Evolutionary conservation across 2,888 invertebrate species (phyloP).

Genomic region (Bembecia ichneumoniformis): DNA sequence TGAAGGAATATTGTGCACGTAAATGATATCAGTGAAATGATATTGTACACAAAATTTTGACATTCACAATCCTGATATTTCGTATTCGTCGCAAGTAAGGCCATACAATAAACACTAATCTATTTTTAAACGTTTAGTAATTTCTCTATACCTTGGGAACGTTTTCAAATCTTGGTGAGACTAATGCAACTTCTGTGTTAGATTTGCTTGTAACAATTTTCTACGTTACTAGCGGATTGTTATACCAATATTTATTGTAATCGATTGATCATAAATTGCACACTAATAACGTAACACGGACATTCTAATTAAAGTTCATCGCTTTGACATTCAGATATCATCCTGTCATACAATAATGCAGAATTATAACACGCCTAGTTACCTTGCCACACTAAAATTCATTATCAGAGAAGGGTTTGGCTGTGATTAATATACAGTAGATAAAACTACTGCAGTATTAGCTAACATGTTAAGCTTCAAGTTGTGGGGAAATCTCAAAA

Average conservation of each 20-base stretch:
- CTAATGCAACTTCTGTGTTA: conserved; percentile 57
- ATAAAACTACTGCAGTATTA: conserved; percentile 56
- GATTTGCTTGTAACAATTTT: conserved; percentile 59
- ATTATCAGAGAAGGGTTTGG: conserved; percentile 67
- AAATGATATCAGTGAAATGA: conserved; percentile 69
- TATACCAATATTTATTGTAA: conserved; percentile 35
- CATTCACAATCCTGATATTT: conserved; percentile 71
- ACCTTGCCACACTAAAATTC: conserved; percentile 58
- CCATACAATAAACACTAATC: conserved; percentile 73
- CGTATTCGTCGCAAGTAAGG: conserved; percentile 72
- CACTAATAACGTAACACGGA: conserved; percentile 70
- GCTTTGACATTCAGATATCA: conserved; percentile 70
- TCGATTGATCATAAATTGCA: conserved; percentile 56
- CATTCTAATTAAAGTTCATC: conserved; percentile 71
- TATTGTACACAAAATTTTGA: conserved; percentile 71
- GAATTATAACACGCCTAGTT: conserved; percentile 59
- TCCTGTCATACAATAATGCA: conserved; percentile 54
- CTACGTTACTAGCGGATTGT: conserved; percentile 48
- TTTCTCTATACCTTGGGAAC: conserved; percentile 68
- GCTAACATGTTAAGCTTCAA: conserved; percentile 59
- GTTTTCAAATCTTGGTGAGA: conserved; percentile 64
- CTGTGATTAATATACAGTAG: conserved; percentile 49
- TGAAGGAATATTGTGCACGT: conserved; percentile 50
- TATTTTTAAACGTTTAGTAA: conserved; percentile 73
- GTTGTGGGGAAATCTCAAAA: conserved; percentile 36